A percentile compares a stretch with the other conserved stretches of the same genome.
Conservation (phyloP, 2,113 vertebrate species). For the Pluvianellus socialis region DNA sequence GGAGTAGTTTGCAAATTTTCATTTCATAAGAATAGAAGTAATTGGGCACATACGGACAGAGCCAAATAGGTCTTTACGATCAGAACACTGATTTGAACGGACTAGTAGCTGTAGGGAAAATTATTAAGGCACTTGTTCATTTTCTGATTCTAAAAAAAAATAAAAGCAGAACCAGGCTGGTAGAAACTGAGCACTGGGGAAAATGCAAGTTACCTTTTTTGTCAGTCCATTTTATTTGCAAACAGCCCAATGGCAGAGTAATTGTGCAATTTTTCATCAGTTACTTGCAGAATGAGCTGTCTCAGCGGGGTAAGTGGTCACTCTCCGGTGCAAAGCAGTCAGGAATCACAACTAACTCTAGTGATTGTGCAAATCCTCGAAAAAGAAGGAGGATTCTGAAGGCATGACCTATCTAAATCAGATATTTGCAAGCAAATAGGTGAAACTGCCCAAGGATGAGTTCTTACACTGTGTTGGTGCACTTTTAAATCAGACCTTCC, state of each 20-base stretch:
- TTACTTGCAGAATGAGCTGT: background rate
- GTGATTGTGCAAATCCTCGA: background rate
- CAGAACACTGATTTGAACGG: background rate
- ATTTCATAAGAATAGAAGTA: background rate
- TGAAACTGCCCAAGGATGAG: background rate
- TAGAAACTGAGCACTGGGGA: background rate
- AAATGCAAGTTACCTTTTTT: background rate
- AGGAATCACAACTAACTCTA: background rate
- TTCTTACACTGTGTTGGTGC: accelerated
- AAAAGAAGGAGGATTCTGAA: background rate
- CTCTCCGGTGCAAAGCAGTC: background rate
- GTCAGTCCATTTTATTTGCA: background rate
- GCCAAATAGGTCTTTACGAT: background rate
- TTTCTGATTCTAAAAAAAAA: background rate
- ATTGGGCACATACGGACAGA: background rate
- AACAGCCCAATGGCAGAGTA: background rate
- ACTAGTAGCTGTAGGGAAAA: background rate
- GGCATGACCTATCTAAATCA: background rate
- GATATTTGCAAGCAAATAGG: background rate
- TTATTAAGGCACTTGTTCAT: background rate
- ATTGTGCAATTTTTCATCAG: background rate
- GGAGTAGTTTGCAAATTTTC: background rate
- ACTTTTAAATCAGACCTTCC: background rate
- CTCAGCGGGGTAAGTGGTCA: background rate
- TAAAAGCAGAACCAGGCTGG: background rate